phyloP scores from a whole-genome alignment of 2,113 vertebrate genomes.

The Nibea albiflora region DNA sequence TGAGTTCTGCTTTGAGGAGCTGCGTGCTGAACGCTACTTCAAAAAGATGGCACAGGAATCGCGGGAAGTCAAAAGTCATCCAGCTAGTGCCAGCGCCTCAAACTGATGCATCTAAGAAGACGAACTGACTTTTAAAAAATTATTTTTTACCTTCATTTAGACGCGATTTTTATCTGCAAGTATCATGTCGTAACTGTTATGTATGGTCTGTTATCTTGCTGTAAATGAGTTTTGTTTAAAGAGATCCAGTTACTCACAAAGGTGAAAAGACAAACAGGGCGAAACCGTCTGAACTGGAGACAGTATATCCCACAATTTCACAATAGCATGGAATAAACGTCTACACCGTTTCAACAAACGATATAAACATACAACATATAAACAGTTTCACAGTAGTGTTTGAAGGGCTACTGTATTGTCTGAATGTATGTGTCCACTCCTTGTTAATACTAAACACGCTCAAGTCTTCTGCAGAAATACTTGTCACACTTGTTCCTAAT shows the following conservation, averaged over 20 bases:
- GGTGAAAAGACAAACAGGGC: background rate
- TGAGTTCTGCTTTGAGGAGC: slow-evolving; percentile 96
- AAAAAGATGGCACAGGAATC: slow-evolving; percentile 84
- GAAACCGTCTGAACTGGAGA: slow-evolving; percentile 6
- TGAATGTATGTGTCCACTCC: background rate
- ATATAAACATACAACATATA: background rate
- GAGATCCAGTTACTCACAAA: slow-evolving; percentile 12
- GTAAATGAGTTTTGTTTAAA: slow-evolving; percentile 27
- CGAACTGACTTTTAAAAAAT: background rate
- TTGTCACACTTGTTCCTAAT: background rate
- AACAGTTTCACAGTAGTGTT: background rate
- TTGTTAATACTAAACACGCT: background rate
- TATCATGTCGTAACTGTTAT: slow-evolving; percentile 26
- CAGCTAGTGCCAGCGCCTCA: slow-evolving; percentile 5
- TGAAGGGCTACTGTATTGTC: background rate
- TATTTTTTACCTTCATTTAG: background rate
- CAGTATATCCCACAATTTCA: background rate
- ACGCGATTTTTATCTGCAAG: background rate
- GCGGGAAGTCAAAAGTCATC: slow-evolving; percentile 67
- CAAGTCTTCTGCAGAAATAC: background rate
- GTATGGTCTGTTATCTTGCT: slow-evolving; percentile 10
- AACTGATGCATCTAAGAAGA: slow-evolving; percentile 20
- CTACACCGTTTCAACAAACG: background rate
- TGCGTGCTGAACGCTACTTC: slow-evolving; percentile 91
- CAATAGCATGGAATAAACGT: background rate